These are phyloP conservation scores for Phyllostomus discolor DNA, from an alignment of 2,113 vertebrate genomes.

Conservation along the genomic window DNA sequence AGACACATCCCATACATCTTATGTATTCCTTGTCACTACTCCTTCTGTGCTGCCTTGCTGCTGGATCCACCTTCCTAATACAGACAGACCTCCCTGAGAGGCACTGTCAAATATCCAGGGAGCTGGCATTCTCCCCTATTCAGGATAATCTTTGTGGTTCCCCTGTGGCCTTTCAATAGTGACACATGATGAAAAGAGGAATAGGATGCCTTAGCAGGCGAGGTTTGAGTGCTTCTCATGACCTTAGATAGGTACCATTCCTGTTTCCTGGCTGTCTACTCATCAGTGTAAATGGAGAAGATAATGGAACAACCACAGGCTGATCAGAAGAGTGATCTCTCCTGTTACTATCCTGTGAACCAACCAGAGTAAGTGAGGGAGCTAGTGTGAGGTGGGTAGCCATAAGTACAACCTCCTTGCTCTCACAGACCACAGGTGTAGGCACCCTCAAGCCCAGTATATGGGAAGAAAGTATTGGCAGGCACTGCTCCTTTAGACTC, in stretches of 20 bases:
- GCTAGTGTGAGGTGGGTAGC: too few relatives aligned
- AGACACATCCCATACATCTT: accelerated
- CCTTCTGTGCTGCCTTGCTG: not conserved
- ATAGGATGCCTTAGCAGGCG: not conserved
- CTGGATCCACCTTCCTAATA: not conserved
- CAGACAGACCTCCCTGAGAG: not conserved
- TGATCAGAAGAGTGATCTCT: not conserved
- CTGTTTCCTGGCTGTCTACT: not conserved
- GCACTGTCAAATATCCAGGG: not conserved
- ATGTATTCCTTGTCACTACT: not conserved
- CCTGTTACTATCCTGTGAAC: too few relatives aligned
- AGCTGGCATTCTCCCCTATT: not conserved
- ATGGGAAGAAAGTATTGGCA: not conserved
- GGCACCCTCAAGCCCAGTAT: too few relatives aligned
- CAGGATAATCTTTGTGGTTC: too few relatives aligned
- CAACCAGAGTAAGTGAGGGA: not conserved
- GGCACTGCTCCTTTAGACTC: not conserved
- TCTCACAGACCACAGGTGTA: not conserved
- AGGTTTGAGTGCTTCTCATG: not conserved
- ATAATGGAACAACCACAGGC: too few relatives aligned
- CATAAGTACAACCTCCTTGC: too few relatives aligned
- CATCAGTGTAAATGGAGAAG: not conserved
- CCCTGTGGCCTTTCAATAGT: not conserved
- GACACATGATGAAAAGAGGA: not conserved
- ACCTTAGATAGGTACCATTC: not conserved